Conservation (phyloP, 2,113 vertebrate species). For the Tympanuchus pallidicinctus region DNA sequence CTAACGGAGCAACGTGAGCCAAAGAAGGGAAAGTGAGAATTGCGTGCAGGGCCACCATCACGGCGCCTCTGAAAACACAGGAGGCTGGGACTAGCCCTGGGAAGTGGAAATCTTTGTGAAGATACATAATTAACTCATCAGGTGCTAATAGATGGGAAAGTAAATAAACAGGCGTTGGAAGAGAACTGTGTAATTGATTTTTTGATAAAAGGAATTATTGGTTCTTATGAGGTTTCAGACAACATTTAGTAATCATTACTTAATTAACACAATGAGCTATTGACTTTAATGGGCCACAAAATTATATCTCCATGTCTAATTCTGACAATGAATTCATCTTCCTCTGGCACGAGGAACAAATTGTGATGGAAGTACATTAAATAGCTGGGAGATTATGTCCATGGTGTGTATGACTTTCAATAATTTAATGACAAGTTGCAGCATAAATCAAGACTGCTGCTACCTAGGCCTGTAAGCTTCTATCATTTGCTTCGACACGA, state of each 20-base stretch:
- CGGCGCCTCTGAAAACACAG: constrained; percentile 2
- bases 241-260: constrained; percentile 52
- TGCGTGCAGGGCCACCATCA: not conserved
- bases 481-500: not conserved
- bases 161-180: constrained; percentile 64
- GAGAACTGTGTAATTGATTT: constrained; percentile 44
- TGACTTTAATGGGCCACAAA: constrained; percentile 68
- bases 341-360: constrained; percentile 19
- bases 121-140: constrained; percentile 58
- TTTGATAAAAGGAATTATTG: constrained; percentile 42
- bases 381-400: not conserved
- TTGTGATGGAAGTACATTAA: not conserved
- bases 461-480: not conserved
- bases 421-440: not conserved
- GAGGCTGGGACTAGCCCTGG: not conserved
- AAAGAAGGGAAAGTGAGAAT: constrained; percentile 22
- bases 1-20: constrained; percentile 35
- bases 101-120: constrained; percentile 5
- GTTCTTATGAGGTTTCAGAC: constrained; percentile 41
- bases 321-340: constrained; percentile 9
- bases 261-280: constrained; percentile 64
- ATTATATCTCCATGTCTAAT: constrained; percentile 1
- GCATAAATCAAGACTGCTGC: not conserved
- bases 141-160: constrained; percentile 67
- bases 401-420: not conserved